Percentiles rank a stretch among this genome's conserved stretches.
These are phyloP conservation scores for Disparrhopalites patrizii DNA, from an alignment of 2,888 invertebrate genomes.

Conservation along the genomic window DNA sequence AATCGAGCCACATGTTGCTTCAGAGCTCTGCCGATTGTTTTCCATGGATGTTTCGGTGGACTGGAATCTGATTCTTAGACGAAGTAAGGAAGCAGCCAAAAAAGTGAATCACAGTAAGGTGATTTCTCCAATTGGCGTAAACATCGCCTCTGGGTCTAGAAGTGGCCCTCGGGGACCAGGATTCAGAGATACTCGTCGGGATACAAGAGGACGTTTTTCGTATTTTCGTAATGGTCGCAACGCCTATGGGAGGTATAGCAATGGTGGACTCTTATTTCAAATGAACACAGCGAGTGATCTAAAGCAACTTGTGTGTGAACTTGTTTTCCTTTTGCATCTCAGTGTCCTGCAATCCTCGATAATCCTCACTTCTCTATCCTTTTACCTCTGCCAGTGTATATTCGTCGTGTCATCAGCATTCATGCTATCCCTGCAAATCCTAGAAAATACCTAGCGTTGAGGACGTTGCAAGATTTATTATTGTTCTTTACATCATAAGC, in stretches of 20 bases:
- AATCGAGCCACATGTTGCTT: slow-evolving; percentile 92
- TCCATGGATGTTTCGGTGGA: slow-evolving; percentile 87
- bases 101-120: slow-evolving; percentile 57
- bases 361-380: slow-evolving; percentile 17
- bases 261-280: slow-evolving; percentile 48
- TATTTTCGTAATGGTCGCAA: slow-evolving; percentile 40
- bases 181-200: slow-evolving; percentile 33
- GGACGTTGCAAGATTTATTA: slow-evolving; percentile 20
- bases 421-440: slow-evolving; percentile 7
- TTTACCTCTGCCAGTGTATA: slow-evolving; percentile 12
- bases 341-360: slow-evolving; percentile 9
- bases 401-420: slow-evolving; percentile 16
- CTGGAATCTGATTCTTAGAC: slow-evolving; percentile 77
- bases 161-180: slow-evolving; percentile 58
- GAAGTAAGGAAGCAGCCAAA: slow-evolving; percentile 78
- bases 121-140: slow-evolving; percentile 55
- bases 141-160: slow-evolving; percentile 47
- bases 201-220: slow-evolving; percentile 35
- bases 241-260: slow-evolving; percentile 49
- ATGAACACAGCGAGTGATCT: slow-evolving; percentile 28
- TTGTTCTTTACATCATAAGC: slow-evolving; percentile 5
- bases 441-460: slow-evolving; percentile 6
- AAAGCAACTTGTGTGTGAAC: slow-evolving; percentile 22
- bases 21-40: slow-evolving; percentile 88
- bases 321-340: slow-evolving; percentile 7